Evolutionary conservation across 2,113 vertebrate genomes (phyloP), one percentile per base, ranked within the genome.

Genomic region (Dolichallabes microphthalmus): DNA sequence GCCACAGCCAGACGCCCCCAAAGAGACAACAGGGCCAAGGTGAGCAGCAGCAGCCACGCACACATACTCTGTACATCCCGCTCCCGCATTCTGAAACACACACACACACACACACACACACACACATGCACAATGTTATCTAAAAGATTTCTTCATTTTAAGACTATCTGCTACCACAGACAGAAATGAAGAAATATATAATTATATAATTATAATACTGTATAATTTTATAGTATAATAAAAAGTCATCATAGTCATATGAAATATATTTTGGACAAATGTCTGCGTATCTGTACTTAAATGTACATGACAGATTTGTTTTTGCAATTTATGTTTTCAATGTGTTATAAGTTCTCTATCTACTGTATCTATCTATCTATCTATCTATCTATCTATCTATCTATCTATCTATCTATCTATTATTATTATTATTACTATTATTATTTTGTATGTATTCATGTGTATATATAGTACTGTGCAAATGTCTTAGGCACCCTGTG

Each of bases 1-100:
- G 96, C 96, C 90, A 96, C 83, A 0, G 91, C 91, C 86, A 95
- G 90, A 86, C 91, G 91, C 91, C 94, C 94, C 92, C 94, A 94
- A 82, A 94, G 93, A 5, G 93, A 95, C 87, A 95, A 93, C 90
- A 97, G 93, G 92, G 95, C 96, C 86, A 97, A 94, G 89, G 95
- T 95, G 93, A 97, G 93, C 92, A 97, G 94, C 1, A 97, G 94
- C 93, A 95, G 92, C 95, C 96, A 95, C 89, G 76, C 92, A 86
- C 93, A 96, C 92, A 94, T 93, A 92, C 90, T 96, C 91, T 93
- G 95, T 88, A 92, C 82, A 91, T 94, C 95, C 88, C 94, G 93
- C 93, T 96, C 95, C 93, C 94, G 95, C 96, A 97, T 97, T 93
- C 96, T 97, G 86, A 87, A 74, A 75, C 71, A 90, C 63, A 87